A percentile compares a stretch with the other conserved stretches of the same genome.
Conservation (phyloP, 1,140 invertebrate genomes). For the Drosophila pallidifrons region DNA sequence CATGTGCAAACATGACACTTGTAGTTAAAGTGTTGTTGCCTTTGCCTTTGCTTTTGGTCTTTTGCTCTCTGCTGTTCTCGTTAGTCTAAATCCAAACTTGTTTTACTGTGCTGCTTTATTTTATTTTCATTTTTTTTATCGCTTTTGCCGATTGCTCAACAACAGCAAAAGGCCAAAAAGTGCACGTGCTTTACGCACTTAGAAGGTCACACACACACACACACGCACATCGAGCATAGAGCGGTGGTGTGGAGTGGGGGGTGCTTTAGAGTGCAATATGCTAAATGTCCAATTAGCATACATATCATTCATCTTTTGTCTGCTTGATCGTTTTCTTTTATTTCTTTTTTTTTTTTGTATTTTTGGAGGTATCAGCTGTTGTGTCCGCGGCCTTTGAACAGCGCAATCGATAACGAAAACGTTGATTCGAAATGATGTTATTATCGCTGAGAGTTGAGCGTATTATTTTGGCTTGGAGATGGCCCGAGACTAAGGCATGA, state of each 20-base stretch:
- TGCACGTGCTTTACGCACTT: constrained; percentile 69
- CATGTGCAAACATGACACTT: constrained; percentile 1
- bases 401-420: constrained; percentile 33
- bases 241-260: not conserved
- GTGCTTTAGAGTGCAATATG: constrained; percentile 52
- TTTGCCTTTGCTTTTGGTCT: constrained; percentile 7
- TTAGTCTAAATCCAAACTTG: constrained; percentile 47
- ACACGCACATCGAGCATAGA: not conserved
- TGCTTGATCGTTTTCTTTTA: constrained; percentile 3
- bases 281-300: constrained; percentile 65
- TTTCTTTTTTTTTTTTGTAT: not conserved
- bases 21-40: constrained; percentile 12
- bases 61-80: constrained; percentile 10
- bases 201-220: constrained; percentile 18
- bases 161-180: constrained; percentile 39
- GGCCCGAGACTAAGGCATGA: constrained; percentile 25
- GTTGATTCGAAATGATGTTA: constrained; percentile 15
- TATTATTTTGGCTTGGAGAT: constrained; percentile 25
- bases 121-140: constrained; percentile 35
- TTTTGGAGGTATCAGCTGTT: constrained; percentile 38
- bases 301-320: constrained; percentile 7
- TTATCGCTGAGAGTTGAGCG: constrained; percentile 37
- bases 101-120: constrained; percentile 36
- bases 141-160: constrained; percentile 49
- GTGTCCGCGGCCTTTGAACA: constrained; percentile 18